A percentile compares a stretch with the other conserved stretches of the same genome.
phyloP scores from a whole-genome alignment of 2,888 invertebrate genomes.

The Limulus polyphemus region DNA sequence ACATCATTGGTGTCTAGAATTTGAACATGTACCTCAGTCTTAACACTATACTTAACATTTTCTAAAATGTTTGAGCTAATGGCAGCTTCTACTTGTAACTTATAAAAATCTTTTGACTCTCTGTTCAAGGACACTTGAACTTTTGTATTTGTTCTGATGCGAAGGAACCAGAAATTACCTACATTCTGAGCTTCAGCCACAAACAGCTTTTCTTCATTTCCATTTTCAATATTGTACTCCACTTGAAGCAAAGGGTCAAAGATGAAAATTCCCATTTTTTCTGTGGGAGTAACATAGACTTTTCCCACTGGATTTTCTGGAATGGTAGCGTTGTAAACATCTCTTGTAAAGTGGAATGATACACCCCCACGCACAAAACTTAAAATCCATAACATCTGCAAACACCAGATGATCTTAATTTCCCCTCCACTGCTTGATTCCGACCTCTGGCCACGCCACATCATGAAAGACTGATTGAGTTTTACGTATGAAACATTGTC shows the following conservation, averaged over 20 bases:
- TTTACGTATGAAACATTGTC: no score
- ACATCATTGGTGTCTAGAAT: slow-evolving; percentile 80
- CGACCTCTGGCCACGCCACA: no score
- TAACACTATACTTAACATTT: slow-evolving; percentile 48
- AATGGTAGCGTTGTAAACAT: slow-evolving; percentile 72
- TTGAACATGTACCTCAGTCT: slow-evolving; percentile 54
- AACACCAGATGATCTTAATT: no score
- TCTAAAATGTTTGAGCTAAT: slow-evolving; percentile 39
- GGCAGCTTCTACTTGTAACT: slow-evolving; percentile 60
- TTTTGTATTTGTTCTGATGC: slow-evolving; percentile 74
- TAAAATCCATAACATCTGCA: no score
- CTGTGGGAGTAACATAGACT: slow-evolving; percentile 58
- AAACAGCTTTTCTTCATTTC: slow-evolving; percentile 80
- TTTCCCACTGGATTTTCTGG: slow-evolving; percentile 84
- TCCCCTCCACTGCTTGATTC: no score
- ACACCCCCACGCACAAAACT: neutral
- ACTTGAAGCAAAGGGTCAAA: slow-evolving; percentile 42
- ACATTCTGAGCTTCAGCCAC: slow-evolving; percentile 73
- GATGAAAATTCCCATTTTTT: slow-evolving; percentile 65
- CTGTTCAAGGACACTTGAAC: slow-evolving; percentile 80
- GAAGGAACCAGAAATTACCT: slow-evolving; percentile 88
- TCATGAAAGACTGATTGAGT: no score
- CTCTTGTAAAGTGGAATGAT: slow-evolving; percentile 47
- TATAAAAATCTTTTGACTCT: slow-evolving; percentile 73
- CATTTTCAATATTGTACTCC: slow-evolving; percentile 71